phyloP scores from a whole-genome alignment of 2,888 invertebrate species.

The Pterobdella sp. region DNA sequence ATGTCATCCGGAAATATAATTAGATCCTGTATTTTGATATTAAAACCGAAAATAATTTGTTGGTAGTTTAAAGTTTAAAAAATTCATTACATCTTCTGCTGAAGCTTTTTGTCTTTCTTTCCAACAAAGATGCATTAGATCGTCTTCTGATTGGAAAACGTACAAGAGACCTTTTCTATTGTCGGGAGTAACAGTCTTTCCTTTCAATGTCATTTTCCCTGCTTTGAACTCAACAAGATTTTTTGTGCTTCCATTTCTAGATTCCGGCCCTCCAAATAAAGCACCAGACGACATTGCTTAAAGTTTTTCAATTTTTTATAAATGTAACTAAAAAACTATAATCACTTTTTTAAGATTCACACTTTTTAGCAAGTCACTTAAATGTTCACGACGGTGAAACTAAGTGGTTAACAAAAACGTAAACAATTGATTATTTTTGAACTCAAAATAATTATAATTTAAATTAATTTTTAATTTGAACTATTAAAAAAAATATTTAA shows the following conservation, averaged over 20 bases:
- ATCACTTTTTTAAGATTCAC: not conserved
- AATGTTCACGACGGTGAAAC: too few species aligned
- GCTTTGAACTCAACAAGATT: conserved; percentile 85
- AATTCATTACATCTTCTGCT: conserved; percentile 71
- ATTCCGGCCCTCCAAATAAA: conserved; percentile 22
- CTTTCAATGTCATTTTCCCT: conserved; percentile 88
- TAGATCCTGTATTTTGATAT: conserved; percentile 61
- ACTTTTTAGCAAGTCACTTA: conserved; percentile 8
- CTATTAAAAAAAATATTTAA: too few species aligned
- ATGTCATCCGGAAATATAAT: conserved; percentile 98
- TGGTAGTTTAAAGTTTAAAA: conserved; percentile 27
- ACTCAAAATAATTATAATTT: too few species aligned
- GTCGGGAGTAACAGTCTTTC: conserved; percentile 75
- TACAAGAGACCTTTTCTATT: conserved; percentile 88
- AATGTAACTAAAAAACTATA: not conserved
- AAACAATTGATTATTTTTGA: too few species aligned
- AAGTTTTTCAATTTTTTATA: not conserved
- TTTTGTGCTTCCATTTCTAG: conserved; percentile 54
- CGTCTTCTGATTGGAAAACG: conserved; percentile 91
- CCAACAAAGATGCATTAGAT: conserved; percentile 98
- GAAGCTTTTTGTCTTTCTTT: conserved; percentile 87
- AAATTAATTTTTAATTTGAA: too few species aligned
- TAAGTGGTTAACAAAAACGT: too few species aligned
- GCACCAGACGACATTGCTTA: conserved; percentile 14
- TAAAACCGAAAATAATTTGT: not conserved